Evolutionary conservation across 2,797 vertebrate genomes (phyloP).

Genomic region (Champsocephalus esox): DNA sequence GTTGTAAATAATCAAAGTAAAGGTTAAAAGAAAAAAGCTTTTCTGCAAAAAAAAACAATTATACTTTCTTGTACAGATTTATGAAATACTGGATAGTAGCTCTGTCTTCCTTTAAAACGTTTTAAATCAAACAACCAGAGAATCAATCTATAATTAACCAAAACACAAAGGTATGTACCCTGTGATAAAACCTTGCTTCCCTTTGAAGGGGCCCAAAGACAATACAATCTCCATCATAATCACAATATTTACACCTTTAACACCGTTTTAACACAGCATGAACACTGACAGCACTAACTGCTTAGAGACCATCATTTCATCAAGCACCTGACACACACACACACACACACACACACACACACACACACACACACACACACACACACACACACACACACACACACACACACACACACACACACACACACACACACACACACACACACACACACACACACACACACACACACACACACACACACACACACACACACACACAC

Average conservation of each 20-base stretch:
- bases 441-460: too few species aligned
- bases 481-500: slow-evolving; percentile 12
- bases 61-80: not conserved
- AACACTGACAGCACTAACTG: slow-evolving; percentile 12
- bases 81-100: too few species aligned
- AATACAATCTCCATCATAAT: slow-evolving; percentile 17
- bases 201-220: not conserved
- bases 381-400: too few species aligned
- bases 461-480: slow-evolving; percentile 11
- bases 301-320: slow-evolving; percentile 18
- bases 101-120: not conserved
- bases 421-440: too few species aligned
- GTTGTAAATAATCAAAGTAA: not conserved
- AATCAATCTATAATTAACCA: not conserved
- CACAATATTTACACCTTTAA: slow-evolving; percentile 33
- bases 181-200: not conserved
- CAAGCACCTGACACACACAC: not conserved
- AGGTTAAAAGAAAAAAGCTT: not conserved
- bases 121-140: not conserved
- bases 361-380: too few species aligned
- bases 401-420: too few species aligned
- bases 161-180: not conserved
- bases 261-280: slow-evolving; percentile 4
- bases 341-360: too few species aligned
- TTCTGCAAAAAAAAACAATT: not conserved